Base-by-base conservation (phyloP, 1,140 invertebrate species). In the Drosophila repletoides region DNA sequence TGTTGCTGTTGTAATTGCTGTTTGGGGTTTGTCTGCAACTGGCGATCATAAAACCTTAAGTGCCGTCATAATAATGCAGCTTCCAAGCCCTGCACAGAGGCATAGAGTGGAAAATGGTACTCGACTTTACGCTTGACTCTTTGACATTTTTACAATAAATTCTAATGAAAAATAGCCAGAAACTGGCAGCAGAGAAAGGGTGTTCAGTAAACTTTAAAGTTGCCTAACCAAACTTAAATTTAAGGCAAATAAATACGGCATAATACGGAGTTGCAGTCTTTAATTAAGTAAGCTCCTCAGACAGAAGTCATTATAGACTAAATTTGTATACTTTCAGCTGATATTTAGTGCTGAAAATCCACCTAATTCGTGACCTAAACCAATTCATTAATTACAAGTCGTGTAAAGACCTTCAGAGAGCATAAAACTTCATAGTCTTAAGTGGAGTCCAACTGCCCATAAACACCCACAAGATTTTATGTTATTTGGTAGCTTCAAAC, bases 11-110 rank as follows among this genome's bases (percentile, higher is more conserved):
- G 61, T 66, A 58, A 24, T 53, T 48, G 55, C 51, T 60, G 52
- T 45, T 28, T 68, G 22, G 24, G 52, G 56, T 9, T 72, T 58
- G 28, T 51, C 9, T 41, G 45, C 10, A 29, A 28, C 31, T 15
- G 31, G 40, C 58, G 34, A 43, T 84, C 58, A 71, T 72, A 84
- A 60, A 74, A 77, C 40, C 75, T 67, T 67, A 49, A 75, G 60
- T 31, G 56, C 24, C 48, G 28, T 15, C 31, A 49, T 6, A 41
- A 58, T 10, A 53, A 34, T 34, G 24, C 31, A n/a, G n/a, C n/a
- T n/a, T n/a, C n/a, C 17, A 31, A 5, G n/a, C 10, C 28, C n/a
- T 22, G 7, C 14, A 10, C 14, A 24, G 19, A 12, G 2, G 4
- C 10, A 21, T 2, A 48, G 6, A 61, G 17, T 7, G 19, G 7